Evolutionary conservation across 2,797 vertebrate genomes (phyloP).

Genomic region (Sparus aurata): DNA sequence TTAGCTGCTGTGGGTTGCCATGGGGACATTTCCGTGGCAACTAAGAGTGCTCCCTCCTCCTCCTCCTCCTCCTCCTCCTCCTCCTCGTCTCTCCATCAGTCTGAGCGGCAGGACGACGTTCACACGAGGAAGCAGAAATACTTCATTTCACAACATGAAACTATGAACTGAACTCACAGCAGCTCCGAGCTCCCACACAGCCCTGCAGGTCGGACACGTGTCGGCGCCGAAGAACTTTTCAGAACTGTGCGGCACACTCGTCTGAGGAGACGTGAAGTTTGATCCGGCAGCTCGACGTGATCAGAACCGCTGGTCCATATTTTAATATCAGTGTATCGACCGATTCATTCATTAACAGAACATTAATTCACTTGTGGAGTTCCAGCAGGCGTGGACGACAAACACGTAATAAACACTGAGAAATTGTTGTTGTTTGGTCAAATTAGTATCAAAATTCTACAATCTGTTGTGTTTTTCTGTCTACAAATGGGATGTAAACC

Average conservation of each 20-base stretch:
- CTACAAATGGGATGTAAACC: too few species aligned
- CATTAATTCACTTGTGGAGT: too few species aligned
- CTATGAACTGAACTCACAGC: conserved; percentile 6
- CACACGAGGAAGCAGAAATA: conserved; percentile 26
- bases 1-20: conserved; percentile 76
- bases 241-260: not conserved
- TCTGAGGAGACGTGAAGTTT: not conserved
- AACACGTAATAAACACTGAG: too few species aligned
- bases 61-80: conserved; percentile 57
- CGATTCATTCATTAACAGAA: too few species aligned
- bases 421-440: too few species aligned
- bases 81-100: conserved; percentile 51
- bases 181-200: conserved; percentile 33
- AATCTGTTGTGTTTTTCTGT: too few species aligned
- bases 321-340: too few species aligned
- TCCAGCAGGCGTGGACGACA: too few species aligned
- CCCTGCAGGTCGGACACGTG: not conserved
- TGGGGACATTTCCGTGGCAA: conserved; percentile 83
- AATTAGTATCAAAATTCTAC: too few species aligned
- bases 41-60: conserved; percentile 56
- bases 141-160: conserved; percentile 25
- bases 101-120: conserved; percentile 37
- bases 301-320: not conserved
- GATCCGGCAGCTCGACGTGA: not conserved
- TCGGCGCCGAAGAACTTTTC: not conserved